A percentile compares a stretch with the other conserved stretches of the same genome.
phyloP scores from a whole-genome alignment of 1,140 invertebrate species.

The Pteromalus puparum region DNA sequence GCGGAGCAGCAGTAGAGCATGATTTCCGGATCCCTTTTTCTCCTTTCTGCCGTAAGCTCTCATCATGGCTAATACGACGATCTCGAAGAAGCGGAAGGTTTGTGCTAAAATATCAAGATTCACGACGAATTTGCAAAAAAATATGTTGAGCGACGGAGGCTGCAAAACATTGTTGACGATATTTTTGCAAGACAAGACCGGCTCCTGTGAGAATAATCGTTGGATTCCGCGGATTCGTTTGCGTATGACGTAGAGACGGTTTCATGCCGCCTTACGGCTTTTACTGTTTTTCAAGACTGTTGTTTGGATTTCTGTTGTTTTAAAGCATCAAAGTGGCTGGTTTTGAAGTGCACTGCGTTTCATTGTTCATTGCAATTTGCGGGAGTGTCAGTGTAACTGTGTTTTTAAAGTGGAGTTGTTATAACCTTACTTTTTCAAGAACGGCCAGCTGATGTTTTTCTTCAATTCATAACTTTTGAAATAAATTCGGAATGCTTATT shows the following conservation, averaged over 20 bases:
- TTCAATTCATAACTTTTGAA: not conserved
- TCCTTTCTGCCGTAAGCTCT: constrained; percentile 52
- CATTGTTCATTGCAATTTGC: not conserved
- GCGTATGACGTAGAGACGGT: constrained; percentile 40
- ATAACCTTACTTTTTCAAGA: constrained; percentile 20
- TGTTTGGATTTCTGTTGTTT: not conserved
- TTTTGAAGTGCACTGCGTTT: not conserved
- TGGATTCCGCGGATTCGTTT: constrained; percentile 63
- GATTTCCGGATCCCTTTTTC: constrained; percentile 42
- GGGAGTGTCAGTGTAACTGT: constrained; percentile 16
- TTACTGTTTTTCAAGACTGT: constrained; percentile 21
- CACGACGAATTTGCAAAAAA: constrained; percentile 51
- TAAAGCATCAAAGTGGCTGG: not conserved
- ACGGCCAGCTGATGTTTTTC: constrained; percentile 23
- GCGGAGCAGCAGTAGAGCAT: constrained; percentile 3
- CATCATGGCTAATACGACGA: constrained; percentile 69
- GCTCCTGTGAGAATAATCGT: constrained; percentile 13
- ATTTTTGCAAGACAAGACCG: constrained; percentile 54
- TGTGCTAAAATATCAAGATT: constrained; percentile 51
- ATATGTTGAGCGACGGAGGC: constrained; percentile 54
- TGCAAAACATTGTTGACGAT: constrained; percentile 38
- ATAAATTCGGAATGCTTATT: constrained; percentile 34
- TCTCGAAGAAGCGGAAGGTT: constrained; percentile 73
- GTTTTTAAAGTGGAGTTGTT: constrained; percentile 27
- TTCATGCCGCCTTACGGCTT: constrained; percentile 1